Conservation (phyloP, 2,888 invertebrate species). For the Dynastes grantii region DNA sequence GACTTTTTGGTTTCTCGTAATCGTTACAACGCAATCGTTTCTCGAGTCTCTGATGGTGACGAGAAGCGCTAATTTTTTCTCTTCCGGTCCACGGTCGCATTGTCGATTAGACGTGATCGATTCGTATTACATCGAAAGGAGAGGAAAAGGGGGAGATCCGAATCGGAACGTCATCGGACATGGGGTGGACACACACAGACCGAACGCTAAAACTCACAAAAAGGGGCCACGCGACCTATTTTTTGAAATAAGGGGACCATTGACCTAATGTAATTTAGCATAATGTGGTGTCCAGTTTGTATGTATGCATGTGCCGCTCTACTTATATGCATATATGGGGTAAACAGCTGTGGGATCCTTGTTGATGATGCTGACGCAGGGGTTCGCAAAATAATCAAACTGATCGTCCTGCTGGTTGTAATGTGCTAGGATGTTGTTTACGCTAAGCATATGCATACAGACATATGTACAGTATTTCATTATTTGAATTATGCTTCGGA, state of each 20-base stretch:
- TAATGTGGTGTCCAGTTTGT: slow-evolving; percentile 66
- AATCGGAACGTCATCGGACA: slow-evolving; percentile 58
- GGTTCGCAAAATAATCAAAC: slow-evolving; percentile 58
- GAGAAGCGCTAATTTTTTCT: slow-evolving; percentile 43
- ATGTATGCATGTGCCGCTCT: slow-evolving; percentile 24
- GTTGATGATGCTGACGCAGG: slow-evolving; percentile 54
- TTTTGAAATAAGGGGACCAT: slow-evolving; percentile 63
- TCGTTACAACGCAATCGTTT: background rate
- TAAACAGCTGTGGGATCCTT: slow-evolving; percentile 59
- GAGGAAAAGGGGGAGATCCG: slow-evolving; percentile 49
- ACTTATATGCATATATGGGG: slow-evolving; percentile 48
- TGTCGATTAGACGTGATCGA: slow-evolving; percentile 35
- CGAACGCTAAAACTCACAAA: slow-evolving; percentile 68
- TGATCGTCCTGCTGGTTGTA: background rate
- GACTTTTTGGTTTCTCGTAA: slow-evolving; percentile 11
- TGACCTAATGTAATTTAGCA: slow-evolving; percentile 67
- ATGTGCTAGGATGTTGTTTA: background rate
- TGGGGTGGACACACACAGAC: slow-evolving; percentile 64
- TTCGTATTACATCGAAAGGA: slow-evolving; percentile 61
- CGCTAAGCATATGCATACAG: no score
- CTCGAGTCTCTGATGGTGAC: background rate
- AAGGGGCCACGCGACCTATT: slow-evolving; percentile 69
- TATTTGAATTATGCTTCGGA: background rate
- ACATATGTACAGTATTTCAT: no score
- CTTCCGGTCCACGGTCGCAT: slow-evolving; percentile 38